A percentile compares a stretch with the other conserved stretches of the same genome.
Conservation (phyloP, 2,797 vertebrate genomes). For the Rhinatrema bivittatum region DNA sequence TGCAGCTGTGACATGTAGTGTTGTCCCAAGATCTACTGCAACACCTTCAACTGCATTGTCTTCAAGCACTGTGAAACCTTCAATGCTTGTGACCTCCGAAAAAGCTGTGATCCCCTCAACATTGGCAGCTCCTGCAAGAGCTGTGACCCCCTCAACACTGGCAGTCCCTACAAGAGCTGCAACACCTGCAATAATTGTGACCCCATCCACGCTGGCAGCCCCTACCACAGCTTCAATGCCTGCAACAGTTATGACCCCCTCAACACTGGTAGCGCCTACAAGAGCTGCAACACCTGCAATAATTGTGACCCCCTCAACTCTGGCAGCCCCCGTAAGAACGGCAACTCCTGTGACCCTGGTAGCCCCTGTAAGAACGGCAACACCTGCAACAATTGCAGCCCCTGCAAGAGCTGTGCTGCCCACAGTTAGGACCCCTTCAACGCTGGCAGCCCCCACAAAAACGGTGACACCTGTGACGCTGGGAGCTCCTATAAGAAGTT, state of each 20-base stretch:
- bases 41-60: conserved; percentile 41
- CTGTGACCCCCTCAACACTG: neutral
- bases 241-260: neutral
- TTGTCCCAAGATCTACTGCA: conserved; percentile 19
- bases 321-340: no score
- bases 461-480: neutral
- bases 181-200: neutral
- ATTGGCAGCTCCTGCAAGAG: neutral
- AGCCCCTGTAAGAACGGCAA: conserved; percentile 1
- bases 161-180: conserved; percentile 3
- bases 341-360: neutral
- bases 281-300: neutral
- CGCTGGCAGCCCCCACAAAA: no score
- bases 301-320: neutral
- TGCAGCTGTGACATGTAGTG: conserved; percentile 38
- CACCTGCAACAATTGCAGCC: neutral
- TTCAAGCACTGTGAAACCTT: conserved; percentile 39
- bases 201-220: no score
- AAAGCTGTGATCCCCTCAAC: neutral
- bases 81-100: conserved; percentile 40
- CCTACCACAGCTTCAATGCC: no score
- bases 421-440: neutral
- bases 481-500: no score
- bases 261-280: neutral
- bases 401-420: neutral